Percentiles rank a stretch among this genome's conserved stretches.
Conservation (phyloP, 2,888 invertebrate species). For the Bugula neritina region DNA sequence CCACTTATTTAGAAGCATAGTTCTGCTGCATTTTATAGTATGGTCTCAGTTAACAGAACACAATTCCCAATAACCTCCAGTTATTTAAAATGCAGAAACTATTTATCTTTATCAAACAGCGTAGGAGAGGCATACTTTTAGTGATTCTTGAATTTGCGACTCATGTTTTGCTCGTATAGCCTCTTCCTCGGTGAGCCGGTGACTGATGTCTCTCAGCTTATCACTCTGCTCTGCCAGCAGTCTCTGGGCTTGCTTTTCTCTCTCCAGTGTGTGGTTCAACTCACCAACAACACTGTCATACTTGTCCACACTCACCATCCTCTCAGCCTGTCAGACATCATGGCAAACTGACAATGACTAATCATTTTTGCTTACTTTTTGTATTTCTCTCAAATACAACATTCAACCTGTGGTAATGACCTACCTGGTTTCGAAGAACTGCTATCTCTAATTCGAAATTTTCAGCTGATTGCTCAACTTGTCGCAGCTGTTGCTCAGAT, state of each 20-base stretch:
- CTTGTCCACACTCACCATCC: conserved; percentile 37
- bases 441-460: conserved; percentile 33
- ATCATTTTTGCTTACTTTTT: too few species aligned
- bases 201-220: conserved; percentile 41
- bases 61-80: not conserved
- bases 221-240: conserved; percentile 45
- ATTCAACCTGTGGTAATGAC: not conserved
- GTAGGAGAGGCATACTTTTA: conserved; percentile 41
- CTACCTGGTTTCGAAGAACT: conserved; percentile 34
- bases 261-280: conserved; percentile 41
- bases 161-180: conserved; percentile 41
- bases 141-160: conserved; percentile 39
- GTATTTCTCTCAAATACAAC: too few species aligned
- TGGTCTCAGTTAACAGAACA: too few species aligned
- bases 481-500: conserved; percentile 25
- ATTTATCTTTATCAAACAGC: too few species aligned
- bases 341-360: too few species aligned
- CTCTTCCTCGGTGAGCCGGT: conserved; percentile 38
- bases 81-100: not conserved
- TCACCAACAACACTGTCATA: conserved; percentile 48
- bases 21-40: too few species aligned
- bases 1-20: too few species aligned
- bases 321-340: conserved; percentile 29
- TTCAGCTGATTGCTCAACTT: conserved; percentile 27
- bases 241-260: conserved; percentile 47